Percentiles rank a stretch among this genome's conserved stretches.
Conservation (phyloP, 64 coral and sea anemone genomes). For the Trachythela sp. region DNA sequence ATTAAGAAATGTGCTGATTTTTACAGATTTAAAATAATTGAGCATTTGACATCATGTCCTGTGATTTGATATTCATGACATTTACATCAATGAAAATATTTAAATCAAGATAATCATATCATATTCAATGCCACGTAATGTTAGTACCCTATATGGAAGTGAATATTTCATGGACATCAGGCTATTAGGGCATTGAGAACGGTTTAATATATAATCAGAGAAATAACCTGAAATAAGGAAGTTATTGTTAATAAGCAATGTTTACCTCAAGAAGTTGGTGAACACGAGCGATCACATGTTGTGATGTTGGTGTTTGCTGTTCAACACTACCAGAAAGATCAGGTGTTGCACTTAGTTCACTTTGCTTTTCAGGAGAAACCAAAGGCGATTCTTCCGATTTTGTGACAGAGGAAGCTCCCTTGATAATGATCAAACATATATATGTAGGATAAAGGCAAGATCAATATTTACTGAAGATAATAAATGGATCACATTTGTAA, state of each 20-base stretch:
- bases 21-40: background rate
- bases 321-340: background rate
- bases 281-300: slow-evolving; percentile 5
- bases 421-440: background rate
- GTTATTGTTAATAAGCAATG: background rate
- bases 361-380: background rate
- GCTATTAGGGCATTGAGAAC: background rate
- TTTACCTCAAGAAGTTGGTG: slow-evolving; percentile 18
- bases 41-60: background rate
- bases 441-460: background rate
- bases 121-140: background rate
- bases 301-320: background rate
- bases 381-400: background rate
- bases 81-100: background rate
- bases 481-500: background rate
- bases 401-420: background rate
- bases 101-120: no score
- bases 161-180: background rate
- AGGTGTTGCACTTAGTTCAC: background rate
- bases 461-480: background rate
- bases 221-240: background rate
- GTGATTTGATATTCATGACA: background rate
- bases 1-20: background rate
- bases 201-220: background rate
- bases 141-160: background rate